A percentile compares a stretch with the other conserved stretches of the same genome.
phyloP scores from a whole-genome alignment of 2,797 vertebrate species.

The Hydrolagus colliei region DNA sequence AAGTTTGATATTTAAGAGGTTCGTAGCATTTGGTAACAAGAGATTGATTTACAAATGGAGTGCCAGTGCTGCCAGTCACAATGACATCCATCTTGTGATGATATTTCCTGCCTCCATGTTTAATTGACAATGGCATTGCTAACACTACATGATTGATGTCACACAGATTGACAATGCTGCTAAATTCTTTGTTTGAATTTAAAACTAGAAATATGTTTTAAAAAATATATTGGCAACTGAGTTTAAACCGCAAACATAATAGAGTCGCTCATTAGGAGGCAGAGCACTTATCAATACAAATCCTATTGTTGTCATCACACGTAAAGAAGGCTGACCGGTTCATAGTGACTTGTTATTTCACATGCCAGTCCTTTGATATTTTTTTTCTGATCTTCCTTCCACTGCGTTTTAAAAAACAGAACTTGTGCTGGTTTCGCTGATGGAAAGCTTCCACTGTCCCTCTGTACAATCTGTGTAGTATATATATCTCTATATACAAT shows the following conservation, averaged over 20 bases:
- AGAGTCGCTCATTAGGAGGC: neutral
- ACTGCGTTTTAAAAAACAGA: no score
- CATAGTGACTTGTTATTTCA: neutral
- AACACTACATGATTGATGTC: neutral
- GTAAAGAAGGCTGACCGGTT: neutral
- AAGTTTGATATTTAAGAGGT: neutral
- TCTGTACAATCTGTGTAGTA: no score
- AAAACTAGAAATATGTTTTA: neutral
- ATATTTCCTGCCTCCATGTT: neutral
- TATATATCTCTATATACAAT: no score
- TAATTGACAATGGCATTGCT: neutral
- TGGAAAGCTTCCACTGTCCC: no score
- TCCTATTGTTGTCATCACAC: neutral
- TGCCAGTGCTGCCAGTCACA: neutral
- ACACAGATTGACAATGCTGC: neutral
- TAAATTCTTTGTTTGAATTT: neutral
- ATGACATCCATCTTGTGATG: neutral
- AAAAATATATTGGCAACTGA: neutral
- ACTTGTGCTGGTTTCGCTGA: no score
- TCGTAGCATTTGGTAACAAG: neutral
- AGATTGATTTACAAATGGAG: neutral
- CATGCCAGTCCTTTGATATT: neutral
- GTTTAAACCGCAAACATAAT: neutral
- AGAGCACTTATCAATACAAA: neutral
- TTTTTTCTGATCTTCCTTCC: neutral